A percentile compares a stretch with the other conserved stretches of the same genome.
These are phyloP conservation scores for Lordiphosa stackelbergi DNA, from an alignment of 1,140 invertebrate species.

Conservation along the genomic window DNA sequence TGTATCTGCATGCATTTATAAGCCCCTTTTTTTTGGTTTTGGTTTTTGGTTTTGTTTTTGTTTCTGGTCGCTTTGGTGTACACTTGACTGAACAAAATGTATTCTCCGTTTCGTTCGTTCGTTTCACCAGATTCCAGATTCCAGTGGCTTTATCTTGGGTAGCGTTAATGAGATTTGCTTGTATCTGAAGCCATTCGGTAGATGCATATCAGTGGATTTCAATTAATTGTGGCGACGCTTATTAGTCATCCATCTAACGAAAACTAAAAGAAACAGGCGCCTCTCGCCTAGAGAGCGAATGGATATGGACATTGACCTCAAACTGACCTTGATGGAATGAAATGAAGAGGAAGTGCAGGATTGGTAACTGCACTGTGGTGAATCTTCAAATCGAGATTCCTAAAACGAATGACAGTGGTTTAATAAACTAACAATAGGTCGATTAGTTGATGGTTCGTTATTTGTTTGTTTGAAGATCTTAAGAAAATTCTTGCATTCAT, in stretches of 20 bases:
- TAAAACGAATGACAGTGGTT: no score
- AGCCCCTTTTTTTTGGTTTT: conserved; percentile 23
- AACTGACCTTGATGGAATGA: conserved; percentile 32
- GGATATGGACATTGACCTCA: conserved; percentile 5
- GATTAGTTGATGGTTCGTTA: no score
- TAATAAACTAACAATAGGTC: no score
- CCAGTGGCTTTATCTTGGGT: conserved; percentile 73
- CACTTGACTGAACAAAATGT: conserved; percentile 75
- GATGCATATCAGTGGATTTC: conserved; percentile 72
- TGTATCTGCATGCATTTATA: conserved; percentile 73
- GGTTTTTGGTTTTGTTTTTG: conserved; percentile 29
- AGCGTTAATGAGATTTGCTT: conserved; percentile 75
- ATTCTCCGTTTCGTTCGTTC: conserved; percentile 42
- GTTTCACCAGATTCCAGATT: conserved; percentile 37
- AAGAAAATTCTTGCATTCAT: no score
- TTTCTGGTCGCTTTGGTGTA: conserved; percentile 30
- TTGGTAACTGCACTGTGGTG: no score
- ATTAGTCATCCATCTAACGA: conserved; percentile 74
- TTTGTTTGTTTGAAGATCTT: no score
- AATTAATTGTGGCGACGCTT: conserved; percentile 75
- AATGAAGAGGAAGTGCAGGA: neutral
- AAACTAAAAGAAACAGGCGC: conserved; percentile 57
- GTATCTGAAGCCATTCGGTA: conserved; percentile 73
- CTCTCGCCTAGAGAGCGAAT: conserved; percentile 6
- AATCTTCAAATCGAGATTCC: no score